Evolutionary conservation across 1,140 invertebrate genomes (phyloP), one percentile per base, ranked within the genome.

Genomic region (Triops cancriformis): DNA sequence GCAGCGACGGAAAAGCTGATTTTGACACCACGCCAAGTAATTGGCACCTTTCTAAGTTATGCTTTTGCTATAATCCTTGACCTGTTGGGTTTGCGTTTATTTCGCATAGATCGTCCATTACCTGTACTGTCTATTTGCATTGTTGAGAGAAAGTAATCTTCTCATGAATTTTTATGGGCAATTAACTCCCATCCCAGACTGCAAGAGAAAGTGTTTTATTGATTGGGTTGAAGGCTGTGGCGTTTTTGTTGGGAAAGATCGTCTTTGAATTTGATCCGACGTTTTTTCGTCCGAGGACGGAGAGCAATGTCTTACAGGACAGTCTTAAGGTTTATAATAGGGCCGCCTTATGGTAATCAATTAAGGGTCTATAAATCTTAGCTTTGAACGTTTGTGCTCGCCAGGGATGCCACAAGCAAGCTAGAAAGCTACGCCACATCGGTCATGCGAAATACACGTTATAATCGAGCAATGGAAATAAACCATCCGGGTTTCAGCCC

Each of bases 341-440:
- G 51, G 51, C 51, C 51, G 14, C 18, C 51, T 64, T 64, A 64
- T 64, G 51, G 51, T 64, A 64, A 64, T 64, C 51, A 64, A 64
- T 64, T 64, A 64, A 23, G 51, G 51, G 51, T 5, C 51, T 64
- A 23, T 64, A 64, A 64, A 64, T 64, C 51, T 64, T 64, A 23
- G 23, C 18, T 64, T 64, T 64, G 51, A 64, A 64, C 51, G 51
- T 64, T 64, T 64, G 51, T 64, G 51, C 51, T 64, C 51, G 51
- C 51, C 51, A 64, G 51, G 51, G 51, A 64, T 64, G 51, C 51
- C 51, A 64, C 51, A 64, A 64, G 51, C 51, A 64, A 10, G 51
- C 51, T 23, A 18, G 51, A 64, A 23, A 64, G 23, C 23, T 5
- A 23, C 6, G 51, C 51, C 6, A n/a, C 18, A 12, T 64, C 23